Evolutionary conservation across 2,797 vertebrate genomes (phyloP), one percentile per base, ranked within the genome.

Genomic region (Meriones psammophilus): DNA sequence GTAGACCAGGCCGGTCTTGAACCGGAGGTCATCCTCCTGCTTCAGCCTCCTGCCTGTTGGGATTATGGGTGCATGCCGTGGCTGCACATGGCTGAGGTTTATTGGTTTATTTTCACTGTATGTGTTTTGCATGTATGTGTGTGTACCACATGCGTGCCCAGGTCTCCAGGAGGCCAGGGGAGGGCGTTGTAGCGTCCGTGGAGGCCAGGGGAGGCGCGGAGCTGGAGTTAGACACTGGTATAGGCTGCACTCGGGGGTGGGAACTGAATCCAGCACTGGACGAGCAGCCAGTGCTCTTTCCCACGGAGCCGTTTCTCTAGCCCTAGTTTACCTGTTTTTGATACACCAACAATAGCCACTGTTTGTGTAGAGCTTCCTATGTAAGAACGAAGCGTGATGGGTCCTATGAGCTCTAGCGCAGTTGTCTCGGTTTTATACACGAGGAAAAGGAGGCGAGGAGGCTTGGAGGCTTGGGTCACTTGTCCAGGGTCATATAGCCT

Each of bases 381-480:
- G n/a, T 77, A 71, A 46, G 30, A 69, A 86, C 58, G 64, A 85
- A 24, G 28, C 5, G 42, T 42, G 42, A 42, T 46, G 56, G 79
- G 64, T 56, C 24, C 17, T 95, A 36, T 62, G 18, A 36, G 66
- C 39, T 64, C 26, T 26, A 68, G 42, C 26, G 33, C 20, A 17
- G 15, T 73, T 83, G 66, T 71, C 58, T 74, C 13, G n/a, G 17
- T 83, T 88, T 89, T 93, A 60, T n/a, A 60, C 42, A 66, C 39
- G 81, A 87, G 88, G 39, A 76, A 84, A 77, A 20, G 30, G 64
- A 93, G 66, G 60, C 79, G 77, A 83, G 42, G 76, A 66, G 42
- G 50, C 56, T 58, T 95, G 42, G 76, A 66, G 42, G 50, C 56
- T 58, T 95, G 88, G 79, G 22, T 74, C 36, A 66, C n/a, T 85